These are phyloP conservation scores for Acleris laterana DNA, from an alignment of 2,888 invertebrate species.

Conservation along the genomic window DNA sequence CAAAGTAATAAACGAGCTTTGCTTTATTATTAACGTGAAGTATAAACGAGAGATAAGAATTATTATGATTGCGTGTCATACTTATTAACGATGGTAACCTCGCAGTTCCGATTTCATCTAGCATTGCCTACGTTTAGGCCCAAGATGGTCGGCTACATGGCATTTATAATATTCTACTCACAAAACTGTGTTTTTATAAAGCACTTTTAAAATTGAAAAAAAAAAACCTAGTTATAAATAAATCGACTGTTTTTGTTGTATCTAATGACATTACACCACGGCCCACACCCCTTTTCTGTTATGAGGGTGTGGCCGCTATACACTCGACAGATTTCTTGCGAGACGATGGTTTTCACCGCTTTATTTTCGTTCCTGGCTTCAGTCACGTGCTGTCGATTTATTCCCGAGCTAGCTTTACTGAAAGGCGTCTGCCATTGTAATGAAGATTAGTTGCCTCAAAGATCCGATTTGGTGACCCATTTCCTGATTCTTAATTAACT, in stretches of 20 bases:
- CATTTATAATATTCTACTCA: no score
- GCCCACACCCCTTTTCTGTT: no score
- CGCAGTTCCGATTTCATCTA: slow-evolving; percentile 27
- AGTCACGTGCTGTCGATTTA: slow-evolving; percentile 69
- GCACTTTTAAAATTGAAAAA: no score
- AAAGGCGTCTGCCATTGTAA: slow-evolving; percentile 39
- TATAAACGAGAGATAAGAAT: slow-evolving; percentile 22
- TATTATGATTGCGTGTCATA: slow-evolving; percentile 10
- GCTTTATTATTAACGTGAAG: slow-evolving; percentile 6
- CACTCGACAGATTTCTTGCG: slow-evolving; percentile 33
- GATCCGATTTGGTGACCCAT: slow-evolving; percentile 25
- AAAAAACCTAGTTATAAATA: no score
- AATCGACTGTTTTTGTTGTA: no score
- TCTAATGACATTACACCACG: no score
- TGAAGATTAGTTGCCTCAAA: slow-evolving; percentile 38
- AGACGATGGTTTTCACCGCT: slow-evolving; percentile 48
- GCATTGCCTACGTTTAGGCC: slow-evolving; percentile 50
- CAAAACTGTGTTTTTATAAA: no score
- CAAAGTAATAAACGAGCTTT: slow-evolving; percentile 10
- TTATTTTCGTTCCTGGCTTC: slow-evolving; percentile 58
- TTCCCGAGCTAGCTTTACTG: slow-evolving; percentile 48
- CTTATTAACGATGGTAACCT: slow-evolving; percentile 10
- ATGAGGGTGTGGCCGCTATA: slow-evolving; percentile 6
- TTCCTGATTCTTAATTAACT: not conserved
- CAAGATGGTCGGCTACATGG: slow-evolving; percentile 25